Conservation (phyloP, 2,797 vertebrate genomes). For the Trachurus trachurus region DNA sequence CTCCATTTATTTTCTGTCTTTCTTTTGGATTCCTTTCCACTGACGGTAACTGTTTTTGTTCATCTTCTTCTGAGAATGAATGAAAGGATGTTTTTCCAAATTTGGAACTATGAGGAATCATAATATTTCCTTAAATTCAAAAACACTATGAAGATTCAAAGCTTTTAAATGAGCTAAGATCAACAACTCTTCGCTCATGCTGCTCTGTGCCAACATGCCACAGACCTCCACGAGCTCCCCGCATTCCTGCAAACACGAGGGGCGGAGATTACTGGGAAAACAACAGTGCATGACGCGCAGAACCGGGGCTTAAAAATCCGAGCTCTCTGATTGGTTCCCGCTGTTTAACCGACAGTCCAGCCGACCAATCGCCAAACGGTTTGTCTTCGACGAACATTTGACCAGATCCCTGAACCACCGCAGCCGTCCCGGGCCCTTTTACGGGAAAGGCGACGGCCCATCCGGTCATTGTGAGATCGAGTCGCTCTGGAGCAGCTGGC, state of each 20-base stretch:
- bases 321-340: slow-evolving; percentile 16
- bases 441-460: accelerated
- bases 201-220: no score
- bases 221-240: neutral
- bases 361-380: slow-evolving; percentile 12
- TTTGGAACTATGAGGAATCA: no score
- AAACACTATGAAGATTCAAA: no score
- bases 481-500: accelerated
- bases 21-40: no score
- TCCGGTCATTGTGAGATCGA: neutral
- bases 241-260: neutral
- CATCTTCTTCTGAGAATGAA: no score
- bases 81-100: no score
- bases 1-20: no score
- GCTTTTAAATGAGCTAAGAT: no score
- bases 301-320: no score
- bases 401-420: neutral
- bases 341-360: slow-evolving; percentile 5
- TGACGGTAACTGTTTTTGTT: no score
- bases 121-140: no score
- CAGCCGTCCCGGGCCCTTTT: accelerated
- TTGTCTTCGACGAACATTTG: accelerated
- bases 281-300: neutral
- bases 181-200: no score
- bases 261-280: slow-evolving; percentile 70